These are phyloP conservation scores for Xiphorhynchus erythropygius DNA, from an alignment of 2,797 vertebrate species.

Conservation along the genomic window DNA sequence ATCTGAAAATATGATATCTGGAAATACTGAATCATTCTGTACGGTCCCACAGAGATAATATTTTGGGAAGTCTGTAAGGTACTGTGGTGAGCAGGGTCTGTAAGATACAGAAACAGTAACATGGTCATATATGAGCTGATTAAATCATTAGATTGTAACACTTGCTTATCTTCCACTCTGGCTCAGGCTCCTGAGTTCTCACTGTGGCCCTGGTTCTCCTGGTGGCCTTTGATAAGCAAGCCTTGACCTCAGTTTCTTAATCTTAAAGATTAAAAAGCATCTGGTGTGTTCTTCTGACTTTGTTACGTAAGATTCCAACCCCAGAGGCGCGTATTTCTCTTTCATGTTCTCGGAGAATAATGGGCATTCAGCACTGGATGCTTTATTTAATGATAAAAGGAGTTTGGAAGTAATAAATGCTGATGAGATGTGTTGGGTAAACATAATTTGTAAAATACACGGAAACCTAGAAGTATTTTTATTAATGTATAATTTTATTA, in stretches of 20 bases:
- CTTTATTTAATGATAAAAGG: neutral
- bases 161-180: neutral
- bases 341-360: neutral
- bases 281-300: neutral
- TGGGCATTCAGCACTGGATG: neutral
- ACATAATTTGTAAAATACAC: neutral
- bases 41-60: neutral
- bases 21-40: neutral
- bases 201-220: neutral
- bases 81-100: neutral
- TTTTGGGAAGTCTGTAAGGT: conserved; percentile 11
- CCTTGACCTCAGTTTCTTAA: conserved; percentile 7
- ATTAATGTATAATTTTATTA: neutral
- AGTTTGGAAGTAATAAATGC: neutral
- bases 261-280: neutral
- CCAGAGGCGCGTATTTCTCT: neutral
- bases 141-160: neutral
- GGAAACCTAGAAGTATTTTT: neutral
- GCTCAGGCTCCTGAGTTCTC: neutral
- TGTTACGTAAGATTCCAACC: neutral
- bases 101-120: neutral
- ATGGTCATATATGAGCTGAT: neutral
- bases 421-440: neutral
- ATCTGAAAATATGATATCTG: neutral
- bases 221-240: neutral